Evolutionary conservation across 2,797 vertebrate genomes (phyloP).

Genomic region (Acanthiza pusilla): DNA sequence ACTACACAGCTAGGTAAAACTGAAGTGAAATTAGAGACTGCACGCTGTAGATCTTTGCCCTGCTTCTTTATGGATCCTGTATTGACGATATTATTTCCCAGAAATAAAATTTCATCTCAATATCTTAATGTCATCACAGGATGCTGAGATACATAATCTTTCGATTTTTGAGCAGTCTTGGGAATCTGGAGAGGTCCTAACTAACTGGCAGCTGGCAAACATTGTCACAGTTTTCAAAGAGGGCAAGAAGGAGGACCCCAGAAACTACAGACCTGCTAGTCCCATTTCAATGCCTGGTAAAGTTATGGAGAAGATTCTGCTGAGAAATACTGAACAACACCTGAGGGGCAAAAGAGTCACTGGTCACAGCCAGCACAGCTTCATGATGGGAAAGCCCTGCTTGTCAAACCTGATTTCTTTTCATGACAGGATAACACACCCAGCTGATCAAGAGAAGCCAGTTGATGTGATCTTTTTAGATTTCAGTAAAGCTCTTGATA

Average conservation of each 20-base stretch:
- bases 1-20: not conserved
- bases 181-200: not conserved
- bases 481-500: not conserved
- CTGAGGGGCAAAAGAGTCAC: not conserved
- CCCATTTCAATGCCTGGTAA: not conserved
- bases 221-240: not conserved
- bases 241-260: not conserved
- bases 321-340: not conserved
- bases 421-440: not conserved
- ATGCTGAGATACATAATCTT: not conserved
- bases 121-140: not conserved
- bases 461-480: not conserved
- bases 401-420: not conserved
- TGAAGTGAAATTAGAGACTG: not conserved
- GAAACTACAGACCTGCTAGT: not conserved
- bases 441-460: not conserved
- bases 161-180: not conserved
- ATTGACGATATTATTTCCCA: not conserved
- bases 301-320: not conserved
- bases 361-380: not conserved
- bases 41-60: not conserved
- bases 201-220: fast-evolving
- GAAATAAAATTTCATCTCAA: not conserved
- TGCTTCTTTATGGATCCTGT: not conserved
- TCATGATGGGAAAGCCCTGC: not conserved